A percentile compares a stretch with the other conserved stretches of the same genome.
phyloP scores from a whole-genome alignment of 2,797 vertebrate genomes.

The Pangasius krempfi region DNA sequence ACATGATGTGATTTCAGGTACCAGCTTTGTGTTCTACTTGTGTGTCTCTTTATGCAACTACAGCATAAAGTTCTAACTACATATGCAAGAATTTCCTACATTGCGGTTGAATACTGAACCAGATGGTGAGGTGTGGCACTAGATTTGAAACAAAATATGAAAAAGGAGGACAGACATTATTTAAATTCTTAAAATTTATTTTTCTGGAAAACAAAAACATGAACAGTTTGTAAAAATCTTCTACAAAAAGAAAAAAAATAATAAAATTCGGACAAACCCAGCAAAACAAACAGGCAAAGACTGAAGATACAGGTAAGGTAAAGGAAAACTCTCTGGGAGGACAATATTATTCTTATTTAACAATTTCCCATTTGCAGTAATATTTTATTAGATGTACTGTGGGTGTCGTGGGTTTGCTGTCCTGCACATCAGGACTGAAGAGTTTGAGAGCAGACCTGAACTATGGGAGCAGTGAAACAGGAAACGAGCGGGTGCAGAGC shows the following conservation, averaged over 20 bases:
- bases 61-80: background rate
- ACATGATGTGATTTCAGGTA: background rate
- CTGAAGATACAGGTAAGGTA: background rate
- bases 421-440: background rate
- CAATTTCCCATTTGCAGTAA: background rate
- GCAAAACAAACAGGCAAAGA: background rate
- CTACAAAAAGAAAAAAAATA: background rate
- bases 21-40: background rate
- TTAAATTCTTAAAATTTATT: constrained; percentile 8
- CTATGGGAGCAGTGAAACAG: background rate
- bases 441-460: background rate
- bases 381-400: background rate
- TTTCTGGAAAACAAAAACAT: constrained; percentile 15
- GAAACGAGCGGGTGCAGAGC: background rate
- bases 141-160: background rate
- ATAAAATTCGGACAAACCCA: background rate
- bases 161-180: background rate
- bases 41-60: background rate
- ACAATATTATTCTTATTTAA: background rate
- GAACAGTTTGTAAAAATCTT: constrained; percentile 8
- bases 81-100: background rate
- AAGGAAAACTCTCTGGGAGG: background rate
- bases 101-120: background rate
- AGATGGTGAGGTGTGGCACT: background rate
- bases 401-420: background rate